phyloP scores from a whole-genome alignment of 2,113 vertebrate species.

The Ptilonorhynchus violaceus region DNA sequence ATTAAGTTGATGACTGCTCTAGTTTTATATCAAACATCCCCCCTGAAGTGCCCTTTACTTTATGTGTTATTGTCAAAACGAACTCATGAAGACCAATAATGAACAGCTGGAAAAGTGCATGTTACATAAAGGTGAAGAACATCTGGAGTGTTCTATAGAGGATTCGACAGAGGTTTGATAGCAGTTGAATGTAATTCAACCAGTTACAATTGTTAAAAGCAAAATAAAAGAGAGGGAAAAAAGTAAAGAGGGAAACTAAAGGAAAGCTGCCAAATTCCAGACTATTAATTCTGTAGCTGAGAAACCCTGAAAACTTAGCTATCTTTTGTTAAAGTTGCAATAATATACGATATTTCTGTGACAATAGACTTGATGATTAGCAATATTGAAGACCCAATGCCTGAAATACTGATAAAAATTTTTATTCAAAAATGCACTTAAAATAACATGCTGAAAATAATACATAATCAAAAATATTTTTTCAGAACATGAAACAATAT shows the following conservation, averaged over 20 bases:
- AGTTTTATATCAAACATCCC: constrained; percentile 42
- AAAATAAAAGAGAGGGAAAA: background rate
- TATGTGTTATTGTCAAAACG: background rate
- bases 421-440: background rate
- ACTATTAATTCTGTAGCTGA: constrained; percentile 10
- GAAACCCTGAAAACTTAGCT: constrained; percentile 44
- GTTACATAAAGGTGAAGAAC: background rate
- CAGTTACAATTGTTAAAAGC: constrained; percentile 2
- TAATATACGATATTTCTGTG: background rate
- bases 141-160: background rate
- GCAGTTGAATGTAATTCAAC: constrained; percentile 2
- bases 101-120: background rate
- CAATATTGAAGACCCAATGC: background rate
- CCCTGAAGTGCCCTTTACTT: constrained; percentile 61
- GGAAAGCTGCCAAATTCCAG: background rate
- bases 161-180: background rate
- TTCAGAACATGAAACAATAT: background rate
- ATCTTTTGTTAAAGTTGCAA: constrained; percentile 40
- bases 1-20: constrained; percentile 39
- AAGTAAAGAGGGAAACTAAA: background rate
- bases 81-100: background rate
- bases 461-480: background rate
- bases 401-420: background rate
- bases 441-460: background rate
- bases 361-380: background rate